Evolutionary conservation across 2,113 vertebrate genomes (phyloP).

Genomic region (Zonotrichia leucophrys): DNA sequence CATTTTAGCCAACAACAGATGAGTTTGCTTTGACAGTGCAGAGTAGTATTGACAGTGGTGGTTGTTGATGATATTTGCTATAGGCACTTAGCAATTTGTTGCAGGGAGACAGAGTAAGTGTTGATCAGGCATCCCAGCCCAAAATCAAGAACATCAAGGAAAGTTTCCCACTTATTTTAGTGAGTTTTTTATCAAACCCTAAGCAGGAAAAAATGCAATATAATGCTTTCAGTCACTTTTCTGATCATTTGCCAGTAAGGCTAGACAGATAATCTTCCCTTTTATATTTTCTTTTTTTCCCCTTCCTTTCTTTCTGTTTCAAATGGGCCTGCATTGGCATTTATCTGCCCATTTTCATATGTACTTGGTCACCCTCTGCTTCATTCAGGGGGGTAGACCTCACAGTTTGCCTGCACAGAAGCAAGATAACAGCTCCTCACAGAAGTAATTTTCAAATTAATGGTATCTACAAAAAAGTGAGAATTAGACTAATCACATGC

Average conservation of each 20-base stretch:
- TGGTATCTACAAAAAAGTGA: not conserved
- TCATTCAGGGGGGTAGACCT: not conserved
- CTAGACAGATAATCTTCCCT: not conserved
- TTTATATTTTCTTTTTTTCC: fast-evolving
- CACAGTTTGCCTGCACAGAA: not conserved
- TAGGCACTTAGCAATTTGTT: not conserved
- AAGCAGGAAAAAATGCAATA: not conserved
- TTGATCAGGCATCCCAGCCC: not conserved
- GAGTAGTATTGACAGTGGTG: not conserved
- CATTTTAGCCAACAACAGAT: not conserved
- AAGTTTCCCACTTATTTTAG: not conserved
- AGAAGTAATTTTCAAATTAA: not conserved
- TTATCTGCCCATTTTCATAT: not conserved
- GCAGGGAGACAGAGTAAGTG: not conserved
- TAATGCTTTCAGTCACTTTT: not conserved
- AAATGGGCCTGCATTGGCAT: not conserved
- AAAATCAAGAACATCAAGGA: not conserved
- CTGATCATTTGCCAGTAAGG: not conserved
- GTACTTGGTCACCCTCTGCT: not conserved
- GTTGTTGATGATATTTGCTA: not conserved
- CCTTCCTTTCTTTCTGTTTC: not conserved
- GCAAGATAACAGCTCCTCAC: not conserved
- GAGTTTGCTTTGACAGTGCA: not conserved
- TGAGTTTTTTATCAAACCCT: not conserved
- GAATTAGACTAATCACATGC: not conserved